Base-by-base conservation (phyloP, 2,797 vertebrate species). In the Sebastes paucispinis region DNA sequence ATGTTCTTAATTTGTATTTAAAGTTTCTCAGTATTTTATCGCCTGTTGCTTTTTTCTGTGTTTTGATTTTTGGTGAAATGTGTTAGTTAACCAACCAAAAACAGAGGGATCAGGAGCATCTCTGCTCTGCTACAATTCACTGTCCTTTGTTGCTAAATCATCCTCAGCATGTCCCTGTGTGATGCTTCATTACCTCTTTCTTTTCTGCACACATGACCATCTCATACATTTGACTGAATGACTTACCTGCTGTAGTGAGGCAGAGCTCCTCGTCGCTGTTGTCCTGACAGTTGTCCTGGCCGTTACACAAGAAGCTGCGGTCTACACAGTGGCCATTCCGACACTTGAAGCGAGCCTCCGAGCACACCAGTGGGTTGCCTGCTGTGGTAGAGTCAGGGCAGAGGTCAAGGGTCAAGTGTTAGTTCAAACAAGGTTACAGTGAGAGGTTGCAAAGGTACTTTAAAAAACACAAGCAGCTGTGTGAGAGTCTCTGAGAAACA, bases 201-300 rank as follows among this genome's bases (percentile, higher is more conserved):
- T 24, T 59, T 55, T 27, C 29, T 68, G 32, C 11, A 55, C 22
- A n/a, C 16, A 55, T 18, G 57, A 59, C 24, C 20, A 2, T 7
- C 39, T 59, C 8, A 6, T 3, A 27, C 20, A 39, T 78, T 20
- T 34, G 25, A 32, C n/a, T 25, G n/a, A 5, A 65, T 36, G 20
- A 58, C 93, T 79, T 96, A 99, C 98, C 98, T 94, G 97, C 97
- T 57, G 97, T 96, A 59, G 94, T 97, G 47, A 97, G 96, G 6
- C 98, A 99, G 92, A 96, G 95, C 82, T 99, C 97, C 79, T 99
- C 98, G 0, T 99, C 98, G 0, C 98, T 99, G 94, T 98, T 99
- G 92, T 99, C 98, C 50, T 97, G 96, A 84, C 98, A 99, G 94
- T 99, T 99, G 85, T 99, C 96, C 67, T 98, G 96, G 60, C 97